Conservation (phyloP, 2,888 invertebrate genomes). For the Gnatocerus cornutus region DNA sequence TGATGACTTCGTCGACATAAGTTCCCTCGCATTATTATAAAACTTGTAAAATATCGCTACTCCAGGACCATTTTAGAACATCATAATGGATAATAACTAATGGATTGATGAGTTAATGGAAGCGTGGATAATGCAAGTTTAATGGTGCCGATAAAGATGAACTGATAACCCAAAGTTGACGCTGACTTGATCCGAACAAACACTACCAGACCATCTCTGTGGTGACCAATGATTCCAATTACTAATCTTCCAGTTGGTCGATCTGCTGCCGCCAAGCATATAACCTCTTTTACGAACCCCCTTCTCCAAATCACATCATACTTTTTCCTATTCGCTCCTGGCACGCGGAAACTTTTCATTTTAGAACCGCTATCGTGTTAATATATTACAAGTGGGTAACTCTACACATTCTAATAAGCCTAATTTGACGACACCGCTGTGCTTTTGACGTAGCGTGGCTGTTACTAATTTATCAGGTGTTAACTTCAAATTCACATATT, state of each 20-base stretch:
- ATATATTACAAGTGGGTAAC: conserved; percentile 43
- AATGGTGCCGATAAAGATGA: conserved; percentile 59
- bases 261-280: conserved; percentile 32
- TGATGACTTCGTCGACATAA: conserved; percentile 63
- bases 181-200: conserved; percentile 48
- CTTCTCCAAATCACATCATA: conserved; percentile 59
- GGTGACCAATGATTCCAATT: conserved; percentile 50
- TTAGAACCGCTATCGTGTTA: conserved; percentile 51
- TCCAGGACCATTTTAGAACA: conserved; percentile 56
- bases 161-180: conserved; percentile 53
- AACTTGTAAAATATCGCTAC: conserved; percentile 62
- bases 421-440: conserved; percentile 59
- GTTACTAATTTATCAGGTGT: conserved; percentile 68
- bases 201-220: conserved; percentile 38
- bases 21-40: conserved; percentile 60
- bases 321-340: conserved; percentile 53
- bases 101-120: conserved; percentile 65
- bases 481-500: conserved; percentile 65
- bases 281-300: conserved; percentile 27
- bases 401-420: conserved; percentile 55
- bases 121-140: conserved; percentile 60
- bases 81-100: conserved; percentile 62
- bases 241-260: conserved; percentile 46
- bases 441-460: conserved; percentile 59
- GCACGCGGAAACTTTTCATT: conserved; percentile 56